These are phyloP conservation scores for Drosophila kurseongensis DNA, from an alignment of 1,140 invertebrate species.

Conservation along the genomic window DNA sequence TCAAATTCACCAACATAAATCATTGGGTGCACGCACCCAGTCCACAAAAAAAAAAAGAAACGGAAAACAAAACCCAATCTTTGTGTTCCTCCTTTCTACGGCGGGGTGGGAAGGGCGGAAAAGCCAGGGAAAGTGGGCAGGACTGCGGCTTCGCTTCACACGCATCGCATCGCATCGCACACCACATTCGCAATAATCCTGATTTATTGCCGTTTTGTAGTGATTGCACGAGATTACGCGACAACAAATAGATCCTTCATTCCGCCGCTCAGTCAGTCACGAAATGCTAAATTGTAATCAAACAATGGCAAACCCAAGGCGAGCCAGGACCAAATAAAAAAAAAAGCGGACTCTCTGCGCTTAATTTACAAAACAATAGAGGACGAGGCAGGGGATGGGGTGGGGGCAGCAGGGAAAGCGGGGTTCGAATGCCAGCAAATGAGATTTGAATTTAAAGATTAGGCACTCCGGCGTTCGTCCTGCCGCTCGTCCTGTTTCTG, in stretches of 20 bases:
- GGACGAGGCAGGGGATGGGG: not conserved
- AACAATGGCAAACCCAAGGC: conserved; percentile 62
- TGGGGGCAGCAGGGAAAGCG: not conserved
- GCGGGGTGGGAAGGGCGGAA: conserved; percentile 29
- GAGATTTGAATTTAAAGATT: conserved; percentile 84
- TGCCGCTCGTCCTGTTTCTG: conserved; percentile 44
- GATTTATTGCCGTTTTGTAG: conserved; percentile 84
- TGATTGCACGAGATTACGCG: conserved; percentile 83
- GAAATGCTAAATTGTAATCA: conserved; percentile 83
- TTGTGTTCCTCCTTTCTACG: conserved; percentile 15
- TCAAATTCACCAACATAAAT: conserved; percentile 81
- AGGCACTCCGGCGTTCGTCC: conserved; percentile 65
- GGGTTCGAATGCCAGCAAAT: conserved; percentile 55
- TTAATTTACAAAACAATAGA: conserved; percentile 72
- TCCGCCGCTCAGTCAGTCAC: conserved; percentile 71
- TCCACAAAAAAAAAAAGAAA: conserved; percentile 8
- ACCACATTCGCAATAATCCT: conserved; percentile 83
- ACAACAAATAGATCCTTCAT: conserved; percentile 84
- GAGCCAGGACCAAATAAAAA: conserved; percentile 19
- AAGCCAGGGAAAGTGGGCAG: conserved; percentile 37
- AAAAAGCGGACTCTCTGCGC: conserved; percentile 55
- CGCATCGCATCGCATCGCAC: conserved; percentile 65
- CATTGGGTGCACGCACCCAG: conserved; percentile 69
- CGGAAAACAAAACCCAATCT: conserved; percentile 39
- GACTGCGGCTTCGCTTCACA: conserved; percentile 53